Evolutionary conservation across 2,888 invertebrate species (phyloP), one percentile per base, ranked within the genome.

Genomic region (Cotesia congregata): DNA sequence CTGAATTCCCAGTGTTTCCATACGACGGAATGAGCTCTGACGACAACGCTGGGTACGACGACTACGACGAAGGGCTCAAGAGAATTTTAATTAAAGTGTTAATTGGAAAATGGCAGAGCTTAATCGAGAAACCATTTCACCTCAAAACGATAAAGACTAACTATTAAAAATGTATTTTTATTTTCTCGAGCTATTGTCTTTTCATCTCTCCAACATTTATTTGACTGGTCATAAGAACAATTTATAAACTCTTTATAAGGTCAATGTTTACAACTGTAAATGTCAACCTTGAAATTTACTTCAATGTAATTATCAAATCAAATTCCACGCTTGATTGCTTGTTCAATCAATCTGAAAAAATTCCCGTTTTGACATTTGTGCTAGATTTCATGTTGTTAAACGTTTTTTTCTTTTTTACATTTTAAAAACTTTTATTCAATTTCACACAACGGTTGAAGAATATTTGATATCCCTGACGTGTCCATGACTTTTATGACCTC

Each of bases 21-120:
- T 50, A 59, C 64, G 50, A 38, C 15, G 65, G 30, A 71, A 38
- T 72, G 61, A 39, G 65, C 61, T 68, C 60, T 30, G 68, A 61
- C 20, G 67, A 64, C 72, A 76, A 72, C 68, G 65, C 50, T 12
- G 50, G 50, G 59, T 68, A 60, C 17, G 67, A 61, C 20, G 65
- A 64, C 72, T 76, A 72, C 68, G 65, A 39, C 39, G 69, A 72
- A 73, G 68, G 77, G 75, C 73, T 78, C 78, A 80, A 82, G 84
- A 83, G 86, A 85, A 88, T 88, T 88, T 72, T 87, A 88, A 88
- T 88, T 88, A 88, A 88, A 86, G 87, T 86, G 86, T 88, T 88
- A 88, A 88, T 88, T 88, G 88, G 86, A 87, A 87, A 87, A 87
- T 85, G 85, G 87, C 86, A 85, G 86, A 86, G 85, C 87, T 88